Base-by-base conservation (phyloP, 2,888 invertebrate genomes). In the Chrysomela aeneicollis region DNA sequence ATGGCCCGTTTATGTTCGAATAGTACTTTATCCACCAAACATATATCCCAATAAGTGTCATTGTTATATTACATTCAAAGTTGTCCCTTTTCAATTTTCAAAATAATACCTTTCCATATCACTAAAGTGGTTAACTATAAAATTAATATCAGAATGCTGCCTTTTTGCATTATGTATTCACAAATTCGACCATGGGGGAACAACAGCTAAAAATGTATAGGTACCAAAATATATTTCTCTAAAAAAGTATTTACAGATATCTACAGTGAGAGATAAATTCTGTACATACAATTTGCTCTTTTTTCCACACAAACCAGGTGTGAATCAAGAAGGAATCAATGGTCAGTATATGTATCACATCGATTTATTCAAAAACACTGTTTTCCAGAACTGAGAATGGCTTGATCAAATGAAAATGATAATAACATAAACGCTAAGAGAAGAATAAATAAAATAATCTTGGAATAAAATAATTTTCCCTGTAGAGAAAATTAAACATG, bases 121-220 rank as follows among this genome's bases (percentile, higher is more conserved):
- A 51, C 35, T 59, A 32, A 21, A 10, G 22, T 26, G n/a, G 50
- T 22, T 22, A 19, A 49, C 4, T 42, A 59, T 42, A 51, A 50
- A 19, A 59, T 37, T 30, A 30, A 63, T 63, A 59, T 63, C 61
- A 59, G 53, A 59, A 58, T 58, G 59, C 53, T 59, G 50, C 57
- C 49, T 35, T n/a, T 58, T 5, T 32, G 37, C n/a, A n/a, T n/a
- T n/a, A n/a, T n/a, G 10, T 19, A 55, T 46, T 46, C 18, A 18
- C 47, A 53, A 30, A 49, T 30, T 30, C 42, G 26, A 55, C 61
- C 35, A 35, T 32, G 35, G 47, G 47, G 46, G 30, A 32, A 52
- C 30, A 50, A 59, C 32, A 35, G 26, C 18, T 12, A 37, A 54
- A 19, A 54, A 35, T 35, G 19, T 46, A 57, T 57, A 46, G 22